phyloP scores from a whole-genome alignment of 2,888 invertebrate genomes.

The Tetranychus piercei region DNA sequence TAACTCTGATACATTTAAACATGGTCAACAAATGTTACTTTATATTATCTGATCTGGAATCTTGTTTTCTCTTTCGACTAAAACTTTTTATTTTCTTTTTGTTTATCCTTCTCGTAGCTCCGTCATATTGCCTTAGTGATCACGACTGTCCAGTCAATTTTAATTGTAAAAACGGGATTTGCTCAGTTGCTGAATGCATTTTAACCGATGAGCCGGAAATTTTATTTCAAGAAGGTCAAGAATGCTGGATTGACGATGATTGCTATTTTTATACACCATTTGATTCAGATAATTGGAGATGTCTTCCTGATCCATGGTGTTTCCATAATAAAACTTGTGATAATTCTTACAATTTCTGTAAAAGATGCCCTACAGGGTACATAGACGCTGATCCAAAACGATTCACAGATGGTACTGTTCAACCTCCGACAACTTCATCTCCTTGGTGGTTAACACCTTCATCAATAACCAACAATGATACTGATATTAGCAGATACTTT shows the following conservation, averaged over 20 bases:
- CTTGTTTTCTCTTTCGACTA: not conserved
- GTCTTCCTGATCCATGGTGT: not conserved
- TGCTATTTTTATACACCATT: not conserved
- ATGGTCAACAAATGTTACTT: not conserved
- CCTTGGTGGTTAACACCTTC: not conserved
- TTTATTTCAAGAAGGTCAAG: not conserved
- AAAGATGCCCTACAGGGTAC: not conserved
- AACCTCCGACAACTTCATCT: not conserved
- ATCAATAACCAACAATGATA: not conserved
- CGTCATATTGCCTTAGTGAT: not conserved
- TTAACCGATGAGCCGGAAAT: not conserved
- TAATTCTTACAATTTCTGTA: not conserved
- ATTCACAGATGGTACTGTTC: not conserved
- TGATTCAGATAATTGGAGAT: not conserved
- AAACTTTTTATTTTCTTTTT: not conserved
- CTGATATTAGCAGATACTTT: not conserved
- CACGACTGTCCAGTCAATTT: slow-evolving; percentile 2
- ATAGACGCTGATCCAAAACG: not conserved
- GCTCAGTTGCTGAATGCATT: not conserved
- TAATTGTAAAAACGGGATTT: not conserved
- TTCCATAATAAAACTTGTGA: not conserved
- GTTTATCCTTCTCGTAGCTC: not conserved
- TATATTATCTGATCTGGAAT: no score
- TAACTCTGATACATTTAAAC: no score
- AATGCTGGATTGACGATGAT: not conserved